phyloP scores from a whole-genome alignment of 2,888 invertebrate genomes.

The Apodemia mormo region DNA sequence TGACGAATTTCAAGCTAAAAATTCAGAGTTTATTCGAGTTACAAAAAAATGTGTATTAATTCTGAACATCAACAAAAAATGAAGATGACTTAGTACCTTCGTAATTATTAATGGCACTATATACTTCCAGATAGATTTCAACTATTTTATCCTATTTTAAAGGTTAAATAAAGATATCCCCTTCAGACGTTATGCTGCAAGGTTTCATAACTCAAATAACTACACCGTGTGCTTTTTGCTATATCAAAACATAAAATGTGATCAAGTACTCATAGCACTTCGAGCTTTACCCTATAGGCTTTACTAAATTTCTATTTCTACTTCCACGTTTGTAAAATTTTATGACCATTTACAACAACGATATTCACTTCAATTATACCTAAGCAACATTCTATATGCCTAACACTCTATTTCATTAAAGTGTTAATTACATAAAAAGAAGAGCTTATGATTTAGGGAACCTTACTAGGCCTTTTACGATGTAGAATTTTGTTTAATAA shows the following conservation, averaged over 20 bases:
- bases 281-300: conserved; percentile 77
- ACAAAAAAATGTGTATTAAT: neutral
- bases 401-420: conserved; percentile 32
- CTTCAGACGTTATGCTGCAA: neutral
- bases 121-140: neutral
- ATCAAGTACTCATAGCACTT: conserved; percentile 56
- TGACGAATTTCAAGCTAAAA: neutral
- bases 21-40: neutral
- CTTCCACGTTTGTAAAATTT: conserved; percentile 24
- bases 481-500: conserved; percentile 50
- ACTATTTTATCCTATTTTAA: neutral
- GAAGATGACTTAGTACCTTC: neutral
- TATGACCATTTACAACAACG: conserved; percentile 26
- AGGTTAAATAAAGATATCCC: neutral
- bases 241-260: conserved; percentile 42
- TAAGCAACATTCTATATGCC: neutral
- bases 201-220: neutral
- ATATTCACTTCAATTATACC: conserved; percentile 27
- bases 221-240: conserved; percentile 25
- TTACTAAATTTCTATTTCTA: conserved; percentile 42
- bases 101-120: neutral
- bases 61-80: neutral
- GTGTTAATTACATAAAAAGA: conserved; percentile 41
- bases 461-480: conserved; percentile 58
- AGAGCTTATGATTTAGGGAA: conserved; percentile 76